Conservation (phyloP, 2,797 vertebrate species). For the Trematomus bernacchii region DNA sequence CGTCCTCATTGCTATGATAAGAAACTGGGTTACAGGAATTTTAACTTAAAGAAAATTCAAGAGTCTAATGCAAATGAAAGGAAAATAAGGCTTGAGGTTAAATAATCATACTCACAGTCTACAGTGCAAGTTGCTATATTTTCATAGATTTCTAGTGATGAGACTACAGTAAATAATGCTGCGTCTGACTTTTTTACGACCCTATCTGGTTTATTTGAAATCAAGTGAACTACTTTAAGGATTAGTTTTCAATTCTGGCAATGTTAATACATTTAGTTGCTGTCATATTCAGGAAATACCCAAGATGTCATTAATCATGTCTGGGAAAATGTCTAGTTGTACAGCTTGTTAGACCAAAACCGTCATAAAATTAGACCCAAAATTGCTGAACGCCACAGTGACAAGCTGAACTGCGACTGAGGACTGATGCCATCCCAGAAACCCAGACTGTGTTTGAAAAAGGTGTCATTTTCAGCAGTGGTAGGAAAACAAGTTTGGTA, state of each 20-base stretch:
- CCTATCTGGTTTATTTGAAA: constrained; percentile 11
- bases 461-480: constrained; percentile 43
- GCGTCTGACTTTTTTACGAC: background rate
- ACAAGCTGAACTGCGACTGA: constrained; percentile 24
- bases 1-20: background rate
- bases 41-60: background rate
- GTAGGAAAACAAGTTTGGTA: constrained; percentile 44
- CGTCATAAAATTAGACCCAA: constrained; percentile 31
- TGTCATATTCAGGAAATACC: constrained; percentile 1
- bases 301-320: constrained; percentile 14
- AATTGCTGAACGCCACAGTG: constrained; percentile 10
- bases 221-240: background rate
- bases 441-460: constrained; percentile 26
- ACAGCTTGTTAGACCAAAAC: constrained; percentile 12
- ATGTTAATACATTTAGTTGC: background rate
- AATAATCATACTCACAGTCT: constrained; percentile 27
- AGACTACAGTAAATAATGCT: constrained; percentile 23
- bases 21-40: background rate
- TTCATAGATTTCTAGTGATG: constrained; percentile 12
- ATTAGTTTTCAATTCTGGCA: background rate
- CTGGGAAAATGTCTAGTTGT: constrained; percentile 5
- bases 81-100: constrained; percentile 9
- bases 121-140: constrained; percentile 8
- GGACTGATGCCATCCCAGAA: constrained; percentile 41
- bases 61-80: background rate